Conservation (phyloP, 2,888 invertebrate species). For the Macrosoma leucophasiata region DNA sequence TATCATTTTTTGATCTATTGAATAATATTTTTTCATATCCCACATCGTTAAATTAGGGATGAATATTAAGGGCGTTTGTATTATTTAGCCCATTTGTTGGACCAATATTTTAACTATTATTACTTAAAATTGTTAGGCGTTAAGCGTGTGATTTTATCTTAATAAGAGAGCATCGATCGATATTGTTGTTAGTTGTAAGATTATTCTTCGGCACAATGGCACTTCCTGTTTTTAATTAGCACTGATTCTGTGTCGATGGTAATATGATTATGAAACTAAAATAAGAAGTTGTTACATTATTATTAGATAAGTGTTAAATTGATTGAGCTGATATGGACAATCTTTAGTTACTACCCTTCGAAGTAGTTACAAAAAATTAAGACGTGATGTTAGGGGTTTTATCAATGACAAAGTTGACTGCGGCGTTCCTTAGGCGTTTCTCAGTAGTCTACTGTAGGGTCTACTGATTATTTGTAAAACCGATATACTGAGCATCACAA, state of each 20-base stretch:
- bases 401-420: slow-evolving; percentile 75
- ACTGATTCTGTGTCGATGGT: slow-evolving; percentile 76
- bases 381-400: slow-evolving; percentile 73
- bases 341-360: slow-evolving; percentile 72
- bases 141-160: slow-evolving; percentile 76
- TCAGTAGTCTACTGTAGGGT: slow-evolving; percentile 43
- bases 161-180: slow-evolving; percentile 74
- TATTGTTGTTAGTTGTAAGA: slow-evolving; percentile 74
- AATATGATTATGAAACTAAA: slow-evolving; percentile 71
- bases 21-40: slow-evolving; percentile 76
- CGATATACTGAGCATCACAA: slow-evolving; percentile 42
- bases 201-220: slow-evolving; percentile 74
- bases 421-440: slow-evolving; percentile 49
- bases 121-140: slow-evolving; percentile 76
- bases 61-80: slow-evolving; percentile 76
- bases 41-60: slow-evolving; percentile 75
- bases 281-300: slow-evolving; percentile 75
- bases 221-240: slow-evolving; percentile 76
- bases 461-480: slow-evolving; percentile 38
- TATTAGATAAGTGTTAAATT: slow-evolving; percentile 76
- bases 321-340: slow-evolving; percentile 73
- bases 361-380: slow-evolving; percentile 70
- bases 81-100: slow-evolving; percentile 77
- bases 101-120: slow-evolving; percentile 77
- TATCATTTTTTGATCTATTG: slow-evolving; percentile 75